A percentile compares a stretch with the other conserved stretches of the same genome.
These are phyloP conservation scores for Nematopogon swammerdamellus DNA, from an alignment of 2,888 invertebrate genomes.

Conservation along the genomic window DNA sequence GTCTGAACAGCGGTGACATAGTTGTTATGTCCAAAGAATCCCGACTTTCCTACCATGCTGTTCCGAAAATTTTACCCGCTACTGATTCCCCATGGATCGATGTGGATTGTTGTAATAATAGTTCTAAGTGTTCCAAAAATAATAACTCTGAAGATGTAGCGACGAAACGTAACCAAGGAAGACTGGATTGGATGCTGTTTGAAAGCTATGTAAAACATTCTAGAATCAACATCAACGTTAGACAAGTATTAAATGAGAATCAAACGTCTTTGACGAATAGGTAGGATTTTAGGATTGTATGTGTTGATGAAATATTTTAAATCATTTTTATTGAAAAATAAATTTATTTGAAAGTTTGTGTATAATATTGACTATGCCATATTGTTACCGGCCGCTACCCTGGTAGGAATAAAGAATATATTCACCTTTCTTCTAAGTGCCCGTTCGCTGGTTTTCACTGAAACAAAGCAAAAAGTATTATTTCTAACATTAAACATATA, in stretches of 20 bases:
- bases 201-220: slow-evolving; percentile 63
- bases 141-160: slow-evolving; percentile 15
- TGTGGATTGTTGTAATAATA: slow-evolving; percentile 3
- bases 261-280: slow-evolving; percentile 36
- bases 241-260: slow-evolving; percentile 76
- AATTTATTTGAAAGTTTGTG: too few species aligned
- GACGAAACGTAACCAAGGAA: slow-evolving; percentile 22
- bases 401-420: too few species aligned
- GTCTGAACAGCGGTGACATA: slow-evolving; percentile 86
- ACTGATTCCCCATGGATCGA: slow-evolving; percentile 44
- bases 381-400: too few species aligned
- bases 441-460: too few species aligned
- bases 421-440: too few species aligned
- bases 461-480: too few species aligned
- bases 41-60: slow-evolving; percentile 88
- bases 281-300: too few species aligned
- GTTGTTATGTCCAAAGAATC: slow-evolving; percentile 85
- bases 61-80: slow-evolving; percentile 76
- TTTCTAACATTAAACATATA: too few species aligned
- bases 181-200: slow-evolving; percentile 50
- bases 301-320: too few species aligned
- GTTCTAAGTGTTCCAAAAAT: neutral
- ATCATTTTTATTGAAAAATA: too few species aligned
- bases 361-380: too few species aligned
- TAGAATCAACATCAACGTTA: slow-evolving; percentile 90